A percentile compares a stretch with the other conserved stretches of the same genome.
Conservation (phyloP, 2,113 vertebrate species). For the Peucedramus taeniatus region DNA sequence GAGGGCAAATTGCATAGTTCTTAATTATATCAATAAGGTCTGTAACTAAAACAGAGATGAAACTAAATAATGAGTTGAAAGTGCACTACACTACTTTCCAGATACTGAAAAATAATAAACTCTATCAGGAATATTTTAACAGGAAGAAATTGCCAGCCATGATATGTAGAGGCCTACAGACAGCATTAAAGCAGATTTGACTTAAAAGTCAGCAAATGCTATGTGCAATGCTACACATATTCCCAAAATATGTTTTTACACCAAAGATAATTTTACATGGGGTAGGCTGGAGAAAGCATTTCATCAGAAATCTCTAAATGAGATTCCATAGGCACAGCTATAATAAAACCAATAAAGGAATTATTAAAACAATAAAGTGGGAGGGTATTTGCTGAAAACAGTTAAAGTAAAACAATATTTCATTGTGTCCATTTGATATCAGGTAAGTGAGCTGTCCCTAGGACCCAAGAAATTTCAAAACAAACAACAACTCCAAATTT, state of each 20-base stretch:
- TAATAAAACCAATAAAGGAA: neutral
- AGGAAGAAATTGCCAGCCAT: neutral
- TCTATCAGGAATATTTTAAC: slow-evolving; percentile 11
- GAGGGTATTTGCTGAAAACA: neutral
- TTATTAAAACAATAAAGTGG: neutral
- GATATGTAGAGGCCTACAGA: neutral
- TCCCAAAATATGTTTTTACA: neutral
- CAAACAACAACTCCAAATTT: neutral
- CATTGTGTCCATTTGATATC: neutral
- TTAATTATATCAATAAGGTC: slow-evolving; percentile 46
- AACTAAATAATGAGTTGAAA: neutral
- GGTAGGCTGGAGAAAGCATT: neutral
- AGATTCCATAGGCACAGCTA: neutral
- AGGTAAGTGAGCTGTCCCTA: neutral
- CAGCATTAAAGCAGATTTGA: neutral
- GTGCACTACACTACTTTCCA: neutral
- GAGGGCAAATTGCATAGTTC: slow-evolving; percentile 20
- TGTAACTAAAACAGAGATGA: neutral
- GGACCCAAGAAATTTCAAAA: neutral
- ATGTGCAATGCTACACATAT: neutral
- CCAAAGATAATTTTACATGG: neutral
- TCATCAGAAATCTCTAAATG: neutral
- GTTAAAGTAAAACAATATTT: slow-evolving; percentile 18
- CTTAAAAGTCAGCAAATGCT: neutral
- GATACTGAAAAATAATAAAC: neutral